Base-by-base conservation (phyloP, 2,797 vertebrate species). In the Ctenosaura bakeri region DNA sequence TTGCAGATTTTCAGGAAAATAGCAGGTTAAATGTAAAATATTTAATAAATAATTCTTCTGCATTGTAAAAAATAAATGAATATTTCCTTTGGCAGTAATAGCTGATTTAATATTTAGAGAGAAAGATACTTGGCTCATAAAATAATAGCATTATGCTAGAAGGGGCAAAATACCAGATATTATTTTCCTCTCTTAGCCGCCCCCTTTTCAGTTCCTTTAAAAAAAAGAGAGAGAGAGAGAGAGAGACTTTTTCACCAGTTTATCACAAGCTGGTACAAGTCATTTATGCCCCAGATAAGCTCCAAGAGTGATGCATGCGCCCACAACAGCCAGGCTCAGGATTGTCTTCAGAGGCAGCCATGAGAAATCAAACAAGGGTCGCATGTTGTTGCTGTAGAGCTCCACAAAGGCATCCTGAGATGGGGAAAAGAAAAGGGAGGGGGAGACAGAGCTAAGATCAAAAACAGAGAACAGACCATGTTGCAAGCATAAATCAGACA, bases 251-350 rank as follows among this genome's bases (percentile, higher is more conserved):
- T 94, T 95, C 95, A 96, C 54, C 32, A 73, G 69, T 18, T 16
- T 35, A 35, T 79, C 59, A 94, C 89, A 86, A 94, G 93, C 83
- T 81, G 92, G 88, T 42, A 86, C 95, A 89, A 95, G 96, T 99
- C 98, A 99, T 97, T 99, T 99, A 97, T 99, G 99, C 91, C 98
- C 98, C 1, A 99, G 97, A 96, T 99, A 99, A 56, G 99, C 99
- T 80, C 98, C 99, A 93, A 99, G 98, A 94, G 98, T 99, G 97
- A 99, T 97, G 97, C 99, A 99, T 6, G 98, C 98, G 1, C 99
- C 99, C 89, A 99, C 98, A 87, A 99, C 97, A 22, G 98, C 99
- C 96, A 99, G 97, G 78, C 98, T 98, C 88, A 99, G 98, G 93
- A 99, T 98, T 0, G 98, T 98, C 97, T 99, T 98, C 96, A 99